These are phyloP conservation scores for Platichthys stellatus DNA, from an alignment of 2,113 vertebrate species.

Conservation along the genomic window DNA sequence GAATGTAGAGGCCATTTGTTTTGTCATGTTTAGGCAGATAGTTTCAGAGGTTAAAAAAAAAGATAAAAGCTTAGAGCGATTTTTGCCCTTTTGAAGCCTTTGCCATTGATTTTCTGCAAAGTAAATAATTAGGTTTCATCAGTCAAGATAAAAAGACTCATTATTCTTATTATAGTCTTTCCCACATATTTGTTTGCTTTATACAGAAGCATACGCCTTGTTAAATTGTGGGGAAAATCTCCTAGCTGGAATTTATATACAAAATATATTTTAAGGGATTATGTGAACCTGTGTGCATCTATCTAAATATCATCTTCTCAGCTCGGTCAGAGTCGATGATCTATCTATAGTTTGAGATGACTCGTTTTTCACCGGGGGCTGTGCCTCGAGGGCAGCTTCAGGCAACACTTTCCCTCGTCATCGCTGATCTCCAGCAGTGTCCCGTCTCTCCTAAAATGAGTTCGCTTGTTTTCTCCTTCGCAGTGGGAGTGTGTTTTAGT, in stretches of 20 bases:
- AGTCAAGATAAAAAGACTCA: conserved; percentile 1
- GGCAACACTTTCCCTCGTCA: background rate
- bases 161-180: background rate
- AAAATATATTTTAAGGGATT: conserved; percentile 10
- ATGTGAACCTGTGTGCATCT: background rate
- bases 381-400: background rate
- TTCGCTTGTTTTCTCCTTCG: conserved; percentile 16
- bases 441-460: background rate
- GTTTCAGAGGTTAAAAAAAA: conserved; percentile 4
- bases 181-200: background rate
- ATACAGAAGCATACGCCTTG: conserved; percentile 6
- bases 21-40: conserved; percentile 5
- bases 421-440: conserved; percentile 7
- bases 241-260: background rate
- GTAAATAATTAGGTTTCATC: conserved; percentile 34
- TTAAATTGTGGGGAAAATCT: background rate
- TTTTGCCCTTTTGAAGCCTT: conserved; percentile 13
- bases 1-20: conserved; percentile 29
- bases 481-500: conserved; percentile 6
- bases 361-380: background rate
- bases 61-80: background rate
- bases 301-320: conserved; percentile 25
- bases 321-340: background rate
- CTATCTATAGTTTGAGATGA: conserved; percentile 7
- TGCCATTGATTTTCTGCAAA: conserved; percentile 38